These are phyloP conservation scores for Cantharis rufa DNA, from an alignment of 2,888 invertebrate genomes.

Conservation along the genomic window DNA sequence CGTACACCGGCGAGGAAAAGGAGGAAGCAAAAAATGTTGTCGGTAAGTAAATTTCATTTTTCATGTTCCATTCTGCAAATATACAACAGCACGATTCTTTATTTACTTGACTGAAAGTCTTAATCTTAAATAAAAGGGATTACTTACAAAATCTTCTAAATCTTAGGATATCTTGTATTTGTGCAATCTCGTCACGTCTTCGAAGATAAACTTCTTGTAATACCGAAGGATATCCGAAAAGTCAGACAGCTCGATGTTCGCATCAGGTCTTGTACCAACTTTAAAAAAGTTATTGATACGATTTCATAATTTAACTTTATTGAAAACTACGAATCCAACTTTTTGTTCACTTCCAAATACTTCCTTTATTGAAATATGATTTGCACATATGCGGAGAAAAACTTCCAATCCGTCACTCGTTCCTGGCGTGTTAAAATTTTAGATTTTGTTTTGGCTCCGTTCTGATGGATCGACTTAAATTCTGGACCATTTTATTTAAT, in stretches of 20 bases:
- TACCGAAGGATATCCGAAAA: slow-evolving; percentile 34
- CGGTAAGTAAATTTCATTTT: slow-evolving; percentile 34
- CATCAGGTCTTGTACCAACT: slow-evolving; percentile 15
- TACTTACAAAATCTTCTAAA: slow-evolving; percentile 39
- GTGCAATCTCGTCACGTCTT: slow-evolving; percentile 34
- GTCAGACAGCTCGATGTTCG: slow-evolving; percentile 28
- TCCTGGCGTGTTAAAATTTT: neutral
- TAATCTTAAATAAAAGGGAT: slow-evolving; percentile 43
- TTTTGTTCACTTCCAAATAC: neutral
- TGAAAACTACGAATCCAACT: slow-evolving; percentile 7
- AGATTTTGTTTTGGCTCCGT: neutral
- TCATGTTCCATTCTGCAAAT: slow-evolving; percentile 18
- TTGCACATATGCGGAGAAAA: neutral
- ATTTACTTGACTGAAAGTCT: slow-evolving; percentile 40
- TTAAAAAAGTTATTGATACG: slow-evolving; percentile 23
- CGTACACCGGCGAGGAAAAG: neutral
- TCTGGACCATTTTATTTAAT: neutral
- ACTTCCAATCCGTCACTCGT: neutral
- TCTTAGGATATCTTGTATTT: slow-evolving; percentile 37
- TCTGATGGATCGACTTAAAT: neutral
- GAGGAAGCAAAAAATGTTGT: slow-evolving; percentile 32
- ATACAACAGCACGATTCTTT: slow-evolving; percentile 33
- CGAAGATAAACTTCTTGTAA: slow-evolving; percentile 42
- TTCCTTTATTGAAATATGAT: neutral
- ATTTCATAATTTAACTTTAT: slow-evolving; percentile 24